These are phyloP conservation scores for Rhodinocichla rosea DNA, from an alignment of 2,113 vertebrate genomes.

Conservation along the genomic window DNA sequence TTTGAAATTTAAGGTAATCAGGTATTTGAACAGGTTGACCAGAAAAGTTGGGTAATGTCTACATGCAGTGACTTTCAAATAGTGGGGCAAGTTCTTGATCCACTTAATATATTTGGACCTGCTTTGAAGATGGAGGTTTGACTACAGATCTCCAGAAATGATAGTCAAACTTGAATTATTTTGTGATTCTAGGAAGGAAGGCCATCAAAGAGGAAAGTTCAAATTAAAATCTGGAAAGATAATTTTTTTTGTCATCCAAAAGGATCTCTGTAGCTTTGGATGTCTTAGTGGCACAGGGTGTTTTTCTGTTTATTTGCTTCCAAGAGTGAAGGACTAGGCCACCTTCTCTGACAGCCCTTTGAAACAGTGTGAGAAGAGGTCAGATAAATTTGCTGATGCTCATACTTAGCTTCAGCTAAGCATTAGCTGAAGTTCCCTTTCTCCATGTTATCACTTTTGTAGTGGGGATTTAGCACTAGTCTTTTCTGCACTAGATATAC, in stretches of 20 bases:
- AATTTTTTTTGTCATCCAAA: background rate
- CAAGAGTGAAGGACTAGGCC: background rate
- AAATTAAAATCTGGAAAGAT: background rate
- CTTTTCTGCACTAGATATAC: background rate
- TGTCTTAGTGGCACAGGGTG: background rate
- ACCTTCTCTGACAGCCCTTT: background rate
- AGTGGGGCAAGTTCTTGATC: background rate
- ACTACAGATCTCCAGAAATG: background rate
- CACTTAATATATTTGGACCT: background rate
- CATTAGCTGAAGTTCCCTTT: background rate
- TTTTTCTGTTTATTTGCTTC: background rate
- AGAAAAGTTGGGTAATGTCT: background rate
- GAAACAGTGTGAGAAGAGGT: background rate
- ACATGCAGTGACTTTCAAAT: background rate
- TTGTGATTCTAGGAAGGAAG: background rate
- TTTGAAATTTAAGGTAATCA: background rate
- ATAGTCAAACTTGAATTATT: background rate
- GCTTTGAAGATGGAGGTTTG: background rate
- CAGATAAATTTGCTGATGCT: background rate
- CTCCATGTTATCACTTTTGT: background rate
- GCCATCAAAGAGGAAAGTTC: background rate
- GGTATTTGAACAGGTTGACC: background rate
- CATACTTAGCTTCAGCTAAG: background rate
- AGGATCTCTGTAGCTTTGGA: background rate
- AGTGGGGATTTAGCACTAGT: background rate